These are phyloP conservation scores for Catamblyrhynchus diadema DNA, from an alignment of 2,797 vertebrate species.

Conservation along the genomic window DNA sequence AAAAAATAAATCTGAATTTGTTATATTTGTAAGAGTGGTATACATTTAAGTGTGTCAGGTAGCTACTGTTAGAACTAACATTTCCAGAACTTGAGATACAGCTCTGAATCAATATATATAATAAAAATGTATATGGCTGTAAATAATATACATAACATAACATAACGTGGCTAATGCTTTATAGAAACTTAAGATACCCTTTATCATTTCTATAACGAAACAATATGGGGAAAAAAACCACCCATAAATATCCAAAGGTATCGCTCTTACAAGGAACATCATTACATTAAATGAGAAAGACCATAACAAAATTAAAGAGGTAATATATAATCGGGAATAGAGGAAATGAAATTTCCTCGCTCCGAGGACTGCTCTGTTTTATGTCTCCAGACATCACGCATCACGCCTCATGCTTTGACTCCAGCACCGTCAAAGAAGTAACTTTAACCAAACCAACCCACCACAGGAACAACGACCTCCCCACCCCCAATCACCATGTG, in stretches of 20 bases:
- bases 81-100: background rate
- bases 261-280: background rate
- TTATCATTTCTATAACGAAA: background rate
- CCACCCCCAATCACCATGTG: rapidly evolving
- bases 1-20: background rate
- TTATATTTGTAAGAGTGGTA: background rate
- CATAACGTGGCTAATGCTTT: too few relatives aligned
- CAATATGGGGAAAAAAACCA: rapidly evolving
- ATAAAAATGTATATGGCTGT: rapidly evolving
- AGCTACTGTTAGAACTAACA: background rate
- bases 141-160: background rate
- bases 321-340: rapidly evolving
- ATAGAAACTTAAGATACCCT: rapidly evolving
- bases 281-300: background rate
- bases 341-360: background rate
- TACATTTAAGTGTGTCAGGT: background rate
- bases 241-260: background rate
- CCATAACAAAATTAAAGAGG: background rate
- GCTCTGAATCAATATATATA: rapidly evolving
- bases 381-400: rapidly evolving
- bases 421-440: rapidly evolving
- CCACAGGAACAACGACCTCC: background rate
- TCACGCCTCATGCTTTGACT: too few relatives aligned
- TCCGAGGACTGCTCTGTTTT: too few relatives aligned
- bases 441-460: background rate